A percentile compares a stretch with the other conserved stretches of the same genome.
Conservation (phyloP, 1,140 invertebrate genomes). For the Brachionus koreanus region DNA sequence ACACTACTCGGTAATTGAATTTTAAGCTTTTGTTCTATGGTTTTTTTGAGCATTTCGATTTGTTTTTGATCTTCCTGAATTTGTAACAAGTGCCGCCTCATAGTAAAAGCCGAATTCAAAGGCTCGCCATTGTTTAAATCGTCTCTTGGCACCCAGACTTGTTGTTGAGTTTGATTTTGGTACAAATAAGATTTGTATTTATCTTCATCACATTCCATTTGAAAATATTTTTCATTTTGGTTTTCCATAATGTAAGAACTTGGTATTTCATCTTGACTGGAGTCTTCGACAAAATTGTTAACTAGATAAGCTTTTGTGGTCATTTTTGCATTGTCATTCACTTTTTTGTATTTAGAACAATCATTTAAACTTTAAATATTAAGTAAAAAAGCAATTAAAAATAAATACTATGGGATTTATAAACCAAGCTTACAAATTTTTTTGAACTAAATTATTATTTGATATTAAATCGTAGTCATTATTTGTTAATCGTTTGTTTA, state of each 20-base stretch:
- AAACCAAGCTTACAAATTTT: background rate
- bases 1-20: background rate
- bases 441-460: background rate
- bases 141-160: conserved; percentile 29
- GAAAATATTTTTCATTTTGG: background rate
- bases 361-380: background rate
- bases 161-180: background rate
- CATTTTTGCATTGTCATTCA: background rate
- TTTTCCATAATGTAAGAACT: background rate
- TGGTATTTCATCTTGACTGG: background rate
- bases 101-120: conserved; percentile 77
- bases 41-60: conserved; percentile 74
- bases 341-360: background rate
- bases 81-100: conserved; percentile 81
- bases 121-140: background rate
- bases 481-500: background rate
- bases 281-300: background rate
- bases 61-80: conserved; percentile 81
- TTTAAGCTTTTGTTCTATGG: conserved; percentile 35
- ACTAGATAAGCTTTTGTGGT: background rate
- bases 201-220: background rate
- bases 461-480: background rate
- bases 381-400: background rate
- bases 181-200: background rate
- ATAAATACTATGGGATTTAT: background rate